phyloP scores from a whole-genome alignment of 2,888 invertebrate species.

The Carterocephalus palaemon region DNA sequence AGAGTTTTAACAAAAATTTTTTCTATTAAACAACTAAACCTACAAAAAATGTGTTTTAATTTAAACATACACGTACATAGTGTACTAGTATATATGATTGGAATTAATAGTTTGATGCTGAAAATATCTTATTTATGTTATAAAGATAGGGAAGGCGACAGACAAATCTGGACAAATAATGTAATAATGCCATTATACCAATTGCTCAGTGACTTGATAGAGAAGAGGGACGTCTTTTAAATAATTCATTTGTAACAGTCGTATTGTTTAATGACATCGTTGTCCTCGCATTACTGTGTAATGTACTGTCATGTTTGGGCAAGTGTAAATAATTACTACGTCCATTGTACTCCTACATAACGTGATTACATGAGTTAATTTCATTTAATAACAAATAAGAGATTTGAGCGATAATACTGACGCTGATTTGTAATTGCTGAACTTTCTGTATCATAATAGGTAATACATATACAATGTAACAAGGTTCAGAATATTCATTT shows the following conservation, averaged over 20 bases:
- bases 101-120: no score
- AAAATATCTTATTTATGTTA: no score
- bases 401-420: no score
- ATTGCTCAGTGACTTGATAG: conserved; percentile 6
- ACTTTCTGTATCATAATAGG: no score
- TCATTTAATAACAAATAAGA: background rate
- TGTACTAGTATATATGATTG: no score
- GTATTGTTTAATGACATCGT: conserved; percentile 7
- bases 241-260: conserved; percentile 14
- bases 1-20: no score
- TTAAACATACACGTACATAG: no score
- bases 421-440: no score
- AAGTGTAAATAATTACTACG: conserved; percentile 3
- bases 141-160: background rate
- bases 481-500: no score
- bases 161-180: conserved; percentile 4
- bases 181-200: conserved; percentile 10
- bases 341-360: background rate
- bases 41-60: no score
- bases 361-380: background rate
- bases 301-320: conserved; percentile 7
- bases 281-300: background rate
- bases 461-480: no score
- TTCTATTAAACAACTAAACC: no score
- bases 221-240: conserved; percentile 5